Evolutionary conservation across 2,113 vertebrate species (phyloP).

Genomic region (Periophthalmodon schlosseri): DNA sequence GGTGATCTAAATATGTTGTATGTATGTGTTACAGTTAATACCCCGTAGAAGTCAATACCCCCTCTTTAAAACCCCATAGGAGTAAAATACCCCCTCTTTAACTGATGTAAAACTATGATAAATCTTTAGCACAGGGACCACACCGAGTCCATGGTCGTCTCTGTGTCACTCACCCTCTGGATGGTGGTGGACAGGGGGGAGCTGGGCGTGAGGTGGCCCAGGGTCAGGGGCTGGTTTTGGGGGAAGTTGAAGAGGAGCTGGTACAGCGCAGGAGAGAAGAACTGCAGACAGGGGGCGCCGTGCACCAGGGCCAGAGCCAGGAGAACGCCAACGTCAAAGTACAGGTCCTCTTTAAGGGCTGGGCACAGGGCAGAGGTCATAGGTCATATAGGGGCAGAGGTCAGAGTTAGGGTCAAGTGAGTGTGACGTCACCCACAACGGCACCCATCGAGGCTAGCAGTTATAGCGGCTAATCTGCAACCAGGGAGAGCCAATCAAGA

Average conservation of each 20-base stretch:
- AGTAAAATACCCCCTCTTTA: no score
- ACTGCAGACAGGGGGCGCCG: conserved; percentile 82
- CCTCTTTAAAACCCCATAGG: no score
- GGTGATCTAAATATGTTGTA: no score
- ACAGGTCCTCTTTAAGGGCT: conserved; percentile 82
- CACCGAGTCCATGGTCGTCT: no score
- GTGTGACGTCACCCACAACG: no score
- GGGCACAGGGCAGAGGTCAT: conserved; percentile 36
- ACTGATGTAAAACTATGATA: no score
- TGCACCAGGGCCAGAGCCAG: conserved; percentile 84
- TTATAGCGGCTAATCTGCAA: no score
- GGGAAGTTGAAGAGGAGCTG: conserved; percentile 78
- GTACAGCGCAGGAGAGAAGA: conserved; percentile 89
- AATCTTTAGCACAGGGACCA: no score
- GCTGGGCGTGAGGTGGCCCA: conserved; percentile 66
- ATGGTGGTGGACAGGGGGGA: conserved; percentile 39
- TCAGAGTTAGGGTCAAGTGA: neutral
- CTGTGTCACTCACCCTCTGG: conserved; percentile 33
- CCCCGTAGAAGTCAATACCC: no score
- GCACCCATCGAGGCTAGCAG: no score
- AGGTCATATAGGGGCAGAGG: conserved; percentile 31
- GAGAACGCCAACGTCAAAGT: conserved; percentile 81
- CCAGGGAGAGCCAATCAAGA: no score
- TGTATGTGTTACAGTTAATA: no score
- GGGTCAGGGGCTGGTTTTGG: conserved; percentile 49